Percentiles rank a stretch among this genome's conserved stretches.
Evolutionary conservation across 1,140 invertebrate genomes (phyloP).

Genomic region (Tetramorium alpestre): DNA sequence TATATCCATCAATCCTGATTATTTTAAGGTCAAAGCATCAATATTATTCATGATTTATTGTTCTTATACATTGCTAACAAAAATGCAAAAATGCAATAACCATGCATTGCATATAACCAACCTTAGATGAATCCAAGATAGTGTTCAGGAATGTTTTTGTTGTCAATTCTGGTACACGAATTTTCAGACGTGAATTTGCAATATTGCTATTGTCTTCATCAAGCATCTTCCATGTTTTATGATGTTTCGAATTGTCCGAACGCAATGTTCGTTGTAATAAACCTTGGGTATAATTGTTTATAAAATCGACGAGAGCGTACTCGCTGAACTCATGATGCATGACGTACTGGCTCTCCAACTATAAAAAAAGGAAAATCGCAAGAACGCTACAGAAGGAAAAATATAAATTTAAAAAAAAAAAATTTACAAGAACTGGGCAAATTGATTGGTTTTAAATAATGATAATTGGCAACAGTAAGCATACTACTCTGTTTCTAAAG

Average conservation of each 20-base stretch:
- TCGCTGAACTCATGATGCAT: slow-evolving; percentile 87
- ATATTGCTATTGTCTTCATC: slow-evolving; percentile 70
- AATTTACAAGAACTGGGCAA: not conserved
- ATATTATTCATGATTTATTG: slow-evolving; percentile 49
- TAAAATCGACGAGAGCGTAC: slow-evolving; percentile 87
- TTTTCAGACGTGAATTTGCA: slow-evolving; percentile 61
- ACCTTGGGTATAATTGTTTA: slow-evolving; percentile 88
- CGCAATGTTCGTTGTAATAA: slow-evolving; percentile 86
- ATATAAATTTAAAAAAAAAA: not conserved
- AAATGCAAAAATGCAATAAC: not conserved
- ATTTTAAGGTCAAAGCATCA: not conserved
- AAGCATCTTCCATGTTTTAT: slow-evolving; percentile 71
- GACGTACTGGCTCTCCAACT: slow-evolving; percentile 90
- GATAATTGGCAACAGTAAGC: not conserved
- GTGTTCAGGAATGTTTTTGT: slow-evolving; percentile 85
- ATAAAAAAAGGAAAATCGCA: slow-evolving; percentile 73
- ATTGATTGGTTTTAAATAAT: not conserved
- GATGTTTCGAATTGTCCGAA: slow-evolving; percentile 77
- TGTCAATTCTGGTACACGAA: slow-evolving; percentile 88
- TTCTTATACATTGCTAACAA: slow-evolving; percentile 9
- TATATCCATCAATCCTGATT: not conserved
- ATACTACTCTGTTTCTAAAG: not conserved
- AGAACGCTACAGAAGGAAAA: not conserved
- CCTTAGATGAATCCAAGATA: slow-evolving; percentile 82
- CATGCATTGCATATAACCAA: slow-evolving; percentile 52